phyloP scores from a whole-genome alignment of 92 coral and sea anemone species.

The Epizoanthus fatuus region DNA sequence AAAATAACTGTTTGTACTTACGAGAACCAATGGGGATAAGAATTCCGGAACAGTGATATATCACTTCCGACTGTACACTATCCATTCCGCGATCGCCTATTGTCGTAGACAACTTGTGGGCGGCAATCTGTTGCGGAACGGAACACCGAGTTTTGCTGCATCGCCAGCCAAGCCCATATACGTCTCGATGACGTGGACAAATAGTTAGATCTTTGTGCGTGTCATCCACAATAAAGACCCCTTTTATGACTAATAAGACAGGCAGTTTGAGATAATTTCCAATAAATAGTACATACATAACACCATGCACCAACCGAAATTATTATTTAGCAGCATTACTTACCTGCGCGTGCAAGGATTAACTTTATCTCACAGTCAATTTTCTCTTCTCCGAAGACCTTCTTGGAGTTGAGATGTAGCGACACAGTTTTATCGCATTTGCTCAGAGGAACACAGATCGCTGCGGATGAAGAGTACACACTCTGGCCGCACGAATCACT shows the following conservation, averaged over 20 bases:
- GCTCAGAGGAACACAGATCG: constrained; percentile 18
- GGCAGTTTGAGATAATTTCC: neutral
- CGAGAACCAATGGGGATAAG: constrained; percentile 46
- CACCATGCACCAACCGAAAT: neutral
- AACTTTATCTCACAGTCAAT: constrained; percentile 29
- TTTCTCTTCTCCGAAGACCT: constrained; percentile 36
- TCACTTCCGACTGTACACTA: constrained; percentile 37
- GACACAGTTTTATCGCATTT: constrained; percentile 43
- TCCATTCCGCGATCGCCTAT: constrained; percentile 53
- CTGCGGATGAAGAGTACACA: neutral
- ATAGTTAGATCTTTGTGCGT: neutral
- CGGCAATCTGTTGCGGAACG: constrained; percentile 36
- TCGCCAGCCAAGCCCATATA: constrained; percentile 51
- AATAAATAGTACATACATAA: too few relatives aligned
- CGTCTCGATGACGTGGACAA: neutral
- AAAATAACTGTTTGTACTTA: neutral
- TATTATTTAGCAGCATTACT: neutral
- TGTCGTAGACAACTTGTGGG: constrained; percentile 46
- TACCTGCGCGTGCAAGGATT: constrained; percentile 32
- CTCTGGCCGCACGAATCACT: neutral
- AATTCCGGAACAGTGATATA: constrained; percentile 32
- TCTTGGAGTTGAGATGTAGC: constrained; percentile 19
- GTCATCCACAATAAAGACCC: constrained; percentile 30
- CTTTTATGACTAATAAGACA: neutral
- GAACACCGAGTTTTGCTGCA: neutral